These are phyloP conservation scores for Tenthredo amoena DNA, from an alignment of 2,888 invertebrate genomes.

Conservation along the genomic window DNA sequence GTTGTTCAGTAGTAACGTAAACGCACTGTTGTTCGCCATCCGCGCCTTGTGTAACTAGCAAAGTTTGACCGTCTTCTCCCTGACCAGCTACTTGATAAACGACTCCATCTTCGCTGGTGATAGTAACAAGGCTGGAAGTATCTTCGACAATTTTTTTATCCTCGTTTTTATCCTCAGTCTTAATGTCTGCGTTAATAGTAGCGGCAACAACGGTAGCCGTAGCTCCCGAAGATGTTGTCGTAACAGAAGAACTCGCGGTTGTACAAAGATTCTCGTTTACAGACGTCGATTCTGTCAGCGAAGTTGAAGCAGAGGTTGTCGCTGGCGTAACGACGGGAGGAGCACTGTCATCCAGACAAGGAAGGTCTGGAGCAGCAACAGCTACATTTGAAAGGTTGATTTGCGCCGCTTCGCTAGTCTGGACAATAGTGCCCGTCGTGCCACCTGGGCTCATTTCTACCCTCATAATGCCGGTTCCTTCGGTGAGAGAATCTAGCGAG, in stretches of 20 bases:
- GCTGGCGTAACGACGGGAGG: conserved; percentile 35
- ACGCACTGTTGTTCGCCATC: conserved; percentile 88
- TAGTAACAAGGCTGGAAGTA: conserved; percentile 85
- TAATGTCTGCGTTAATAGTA: conserved; percentile 70
- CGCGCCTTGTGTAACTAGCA: conserved; percentile 86
- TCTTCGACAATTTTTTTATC: conserved; percentile 80
- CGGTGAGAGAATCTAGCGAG: conserved; percentile 71
- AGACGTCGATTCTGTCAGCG: conserved; percentile 49
- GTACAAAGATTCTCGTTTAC: conserved; percentile 2
- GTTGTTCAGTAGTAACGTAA: conserved; percentile 82
- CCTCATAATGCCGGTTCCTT: conserved; percentile 72
- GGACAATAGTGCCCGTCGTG: conserved; percentile 82
- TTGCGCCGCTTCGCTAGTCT: conserved; percentile 71
- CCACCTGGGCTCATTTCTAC: conserved; percentile 83
- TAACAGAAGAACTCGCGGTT: conserved; percentile 50
- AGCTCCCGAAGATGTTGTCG: conserved; percentile 54
- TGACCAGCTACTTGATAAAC: conserved; percentile 90
- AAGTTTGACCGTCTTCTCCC: conserved; percentile 88
- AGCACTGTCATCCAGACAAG: conserved; percentile 73
- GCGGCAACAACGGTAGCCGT: conserved; percentile 48
- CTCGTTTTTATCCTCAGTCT: conserved; percentile 81
- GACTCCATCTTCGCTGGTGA: conserved; percentile 92
- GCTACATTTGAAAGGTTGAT: conserved; percentile 64
- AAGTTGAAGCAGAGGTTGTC: conserved; percentile 56
- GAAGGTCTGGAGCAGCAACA: conserved; percentile 71